These are phyloP conservation scores for Aegotheles bennettii DNA, from an alignment of 2,113 vertebrate species.

Conservation along the genomic window DNA sequence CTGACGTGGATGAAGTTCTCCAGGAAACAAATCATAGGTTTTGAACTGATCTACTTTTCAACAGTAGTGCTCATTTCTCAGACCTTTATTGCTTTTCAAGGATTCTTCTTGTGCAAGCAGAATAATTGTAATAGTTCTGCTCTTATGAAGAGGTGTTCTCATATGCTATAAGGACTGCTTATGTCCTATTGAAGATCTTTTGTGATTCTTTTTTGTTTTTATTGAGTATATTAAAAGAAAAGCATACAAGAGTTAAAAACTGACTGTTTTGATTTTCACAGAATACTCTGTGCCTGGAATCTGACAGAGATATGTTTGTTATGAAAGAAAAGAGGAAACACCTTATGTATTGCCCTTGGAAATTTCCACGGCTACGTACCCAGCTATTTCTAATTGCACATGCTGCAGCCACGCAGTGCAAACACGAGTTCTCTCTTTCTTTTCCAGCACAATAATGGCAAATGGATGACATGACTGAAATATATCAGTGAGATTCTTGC, in stretches of 20 bases:
- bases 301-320: not conserved
- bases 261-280: not conserved
- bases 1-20: not conserved
- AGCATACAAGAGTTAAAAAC: not conserved
- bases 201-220: not conserved
- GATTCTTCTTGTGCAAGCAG: not conserved
- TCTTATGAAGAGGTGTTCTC: not conserved
- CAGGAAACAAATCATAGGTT: not conserved
- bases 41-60: not conserved
- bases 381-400: not conserved
- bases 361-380: not conserved
- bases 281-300: not conserved
- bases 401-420: not conserved
- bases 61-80: not conserved
- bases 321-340: constrained; percentile 3
- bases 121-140: not conserved
- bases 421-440: not conserved
- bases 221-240: not conserved
- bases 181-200: not conserved
- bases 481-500: not conserved
- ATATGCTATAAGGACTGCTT: not conserved
- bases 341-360: constrained; percentile 13
- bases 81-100: not conserved
- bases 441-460: not conserved
- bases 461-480: not conserved